Evolutionary conservation across 1,140 invertebrate species (phyloP), one percentile per base, ranked within the genome.

Genomic region (Theocolax elegans): DNA sequence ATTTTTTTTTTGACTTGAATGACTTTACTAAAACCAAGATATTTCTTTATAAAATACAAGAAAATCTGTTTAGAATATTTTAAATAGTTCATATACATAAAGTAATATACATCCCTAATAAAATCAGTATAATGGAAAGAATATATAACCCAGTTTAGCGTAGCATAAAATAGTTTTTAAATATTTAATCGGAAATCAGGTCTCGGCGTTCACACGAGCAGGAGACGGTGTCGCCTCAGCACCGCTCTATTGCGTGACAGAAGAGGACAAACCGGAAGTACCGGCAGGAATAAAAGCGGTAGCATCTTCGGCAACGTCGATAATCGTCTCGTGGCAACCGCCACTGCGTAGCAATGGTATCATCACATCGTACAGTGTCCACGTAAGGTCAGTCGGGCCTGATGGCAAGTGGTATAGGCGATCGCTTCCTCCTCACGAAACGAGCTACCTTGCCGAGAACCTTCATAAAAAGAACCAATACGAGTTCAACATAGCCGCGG

Each of bases 281-380:
- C 95, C 95, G 46, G 92, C 92, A 4, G 91, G 92, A 74, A 94
- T 97, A 48, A 97, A 97, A 86, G 95, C 94, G 1, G 90, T 94
- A 35, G 89, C 94, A 13, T 94, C 92, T 69, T 94, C 93, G 29
- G 87, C 91, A 31, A 93, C 92, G 71, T 94, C 94, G 79, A 93
- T 97, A 65, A 87, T 97, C 27, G 91, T 97, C 10, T 94, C 94
- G 8, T 98, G 96, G 90, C 85, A 87, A 67, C 87, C 87, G 21
- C 90, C 90, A 2, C 67, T 81, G 7, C 81, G 85, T 38, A 86
- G 86, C 46, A 91, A 91, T 78, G 90, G 90, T 7, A 80, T 87
- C 48, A 84, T 91, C 59, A 88, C 83, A 3, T 87, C 88, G 48
- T 91, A 89, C 75, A 84, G 81, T 63, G 81, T 85, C 31, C 84